phyloP scores from a whole-genome alignment of 2,888 invertebrate species.

The Noctuana brunneofusca region DNA sequence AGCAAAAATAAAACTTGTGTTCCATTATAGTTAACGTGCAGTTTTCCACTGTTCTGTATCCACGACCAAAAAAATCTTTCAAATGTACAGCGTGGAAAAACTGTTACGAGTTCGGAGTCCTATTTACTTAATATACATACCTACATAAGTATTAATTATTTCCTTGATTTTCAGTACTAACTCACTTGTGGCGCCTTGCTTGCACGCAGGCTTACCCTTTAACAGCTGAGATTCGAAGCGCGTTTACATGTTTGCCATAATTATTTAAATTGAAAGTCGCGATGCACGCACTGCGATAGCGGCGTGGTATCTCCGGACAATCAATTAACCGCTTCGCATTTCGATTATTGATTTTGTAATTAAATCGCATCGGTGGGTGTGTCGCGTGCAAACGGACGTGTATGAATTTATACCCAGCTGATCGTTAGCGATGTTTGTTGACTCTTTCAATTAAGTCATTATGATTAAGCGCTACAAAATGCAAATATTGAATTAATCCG shows the following conservation, averaged over 20 bases:
- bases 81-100: too few relatives aligned
- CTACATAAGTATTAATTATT: neutral
- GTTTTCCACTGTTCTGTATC: too few relatives aligned
- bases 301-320: conserved; percentile 65
- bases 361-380: conserved; percentile 73
- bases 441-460: conserved; percentile 62
- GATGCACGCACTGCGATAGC: conserved; percentile 69
- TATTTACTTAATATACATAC: neutral
- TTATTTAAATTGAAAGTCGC: conserved; percentile 44
- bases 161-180: neutral
- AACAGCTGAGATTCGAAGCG: conserved; percentile 15
- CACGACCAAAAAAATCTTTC: too few relatives aligned
- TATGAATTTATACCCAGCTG: conserved; percentile 54
- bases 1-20: too few relatives aligned
- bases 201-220: conserved; percentile 20
- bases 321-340: conserved; percentile 70
- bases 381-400: conserved; percentile 46
- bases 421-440: conserved; percentile 55
- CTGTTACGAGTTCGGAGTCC: neutral
- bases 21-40: too few relatives aligned
- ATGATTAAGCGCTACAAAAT: conserved; percentile 34
- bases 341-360: conserved; percentile 81
- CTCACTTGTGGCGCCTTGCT: neutral
- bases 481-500: conserved; percentile 27
- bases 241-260: conserved; percentile 39